Evolutionary conservation across 2,113 vertebrate genomes (phyloP).

Genomic region (Engystomops pustulosus): DNA sequence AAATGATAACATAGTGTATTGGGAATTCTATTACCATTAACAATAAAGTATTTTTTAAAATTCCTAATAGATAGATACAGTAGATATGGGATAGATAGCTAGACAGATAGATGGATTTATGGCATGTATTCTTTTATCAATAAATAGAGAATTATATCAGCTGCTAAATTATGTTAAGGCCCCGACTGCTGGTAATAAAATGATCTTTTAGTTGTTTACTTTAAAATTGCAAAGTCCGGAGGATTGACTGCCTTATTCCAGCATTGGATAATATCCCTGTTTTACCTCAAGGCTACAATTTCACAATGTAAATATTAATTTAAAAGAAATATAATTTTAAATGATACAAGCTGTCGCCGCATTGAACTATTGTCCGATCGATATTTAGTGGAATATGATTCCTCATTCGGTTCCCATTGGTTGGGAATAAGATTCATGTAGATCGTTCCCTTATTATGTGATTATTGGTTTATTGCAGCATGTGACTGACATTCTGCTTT

Average conservation of each 20-base stretch:
- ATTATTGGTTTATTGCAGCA: neutral
- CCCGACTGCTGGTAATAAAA: conserved; percentile 19
- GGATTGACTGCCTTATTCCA: conserved; percentile 6
- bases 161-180: neutral
- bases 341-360: conserved; percentile 1
- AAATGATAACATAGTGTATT: too few relatives aligned
- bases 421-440: conserved; percentile 4
- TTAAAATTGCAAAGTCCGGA: conserved; percentile 8
- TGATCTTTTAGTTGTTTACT: conserved; percentile 29
- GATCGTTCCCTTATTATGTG: neutral
- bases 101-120: neutral
- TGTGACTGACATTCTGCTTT: neutral
- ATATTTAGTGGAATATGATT: conserved; percentile 18
- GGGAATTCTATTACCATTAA: too few relatives aligned
- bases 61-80: too few relatives aligned
- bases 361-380: conserved; percentile 16
- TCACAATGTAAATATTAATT: conserved; percentile 50
- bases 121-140: neutral
- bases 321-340: conserved; percentile 39
- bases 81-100: too few relatives aligned
- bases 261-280: neutral
- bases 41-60: too few relatives aligned
- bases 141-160: neutral
- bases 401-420: neutral
- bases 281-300: conserved; percentile 35